phyloP scores from a whole-genome alignment of 2,797 vertebrate species.

The Alectoris magna region DNA sequence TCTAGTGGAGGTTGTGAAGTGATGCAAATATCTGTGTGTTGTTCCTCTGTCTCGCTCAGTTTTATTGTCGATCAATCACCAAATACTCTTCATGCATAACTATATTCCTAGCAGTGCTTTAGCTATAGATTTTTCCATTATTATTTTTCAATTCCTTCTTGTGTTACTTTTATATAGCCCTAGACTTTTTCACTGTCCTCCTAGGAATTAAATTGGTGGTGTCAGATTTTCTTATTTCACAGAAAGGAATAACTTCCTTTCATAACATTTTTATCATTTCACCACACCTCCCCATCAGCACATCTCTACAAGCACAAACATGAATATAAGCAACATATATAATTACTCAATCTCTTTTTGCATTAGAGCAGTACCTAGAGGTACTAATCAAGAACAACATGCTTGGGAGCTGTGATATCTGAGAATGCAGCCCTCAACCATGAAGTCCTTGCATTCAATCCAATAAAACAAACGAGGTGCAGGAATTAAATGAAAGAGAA shows the following conservation, averaged over 20 bases:
- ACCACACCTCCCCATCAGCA: not conserved
- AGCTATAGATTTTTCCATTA: conserved; percentile 57
- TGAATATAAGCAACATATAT: not conserved
- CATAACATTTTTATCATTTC: conserved; percentile 1
- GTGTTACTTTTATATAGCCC: not conserved
- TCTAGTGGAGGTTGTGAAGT: not conserved
- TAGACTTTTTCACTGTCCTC: not conserved
- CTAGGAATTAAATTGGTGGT: not conserved
- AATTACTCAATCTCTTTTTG: not conserved
- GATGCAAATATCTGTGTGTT: conserved; percentile 6
- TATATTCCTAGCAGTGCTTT: conserved; percentile 10
- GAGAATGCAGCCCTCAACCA: not conserved
- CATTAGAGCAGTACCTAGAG: not conserved
- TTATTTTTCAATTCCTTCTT: conserved; percentile 34
- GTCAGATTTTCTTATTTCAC: not conserved
- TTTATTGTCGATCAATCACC: conserved; percentile 43
- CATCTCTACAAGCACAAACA: conserved; percentile 9
- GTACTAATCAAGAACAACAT: not conserved
- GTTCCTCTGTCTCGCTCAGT: conserved; percentile 29
- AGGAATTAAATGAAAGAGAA: not conserved
- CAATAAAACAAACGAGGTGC: not conserved
- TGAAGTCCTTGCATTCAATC: not conserved
- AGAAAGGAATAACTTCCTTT: not conserved
- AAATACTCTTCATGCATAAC: conserved; percentile 22
- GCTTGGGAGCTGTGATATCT: not conserved